A percentile compares a stretch with the other conserved stretches of the same genome.
These are phyloP conservation scores for Sinhomidia bicolor DNA, from an alignment of 2,888 invertebrate genomes.

Conservation along the genomic window DNA sequence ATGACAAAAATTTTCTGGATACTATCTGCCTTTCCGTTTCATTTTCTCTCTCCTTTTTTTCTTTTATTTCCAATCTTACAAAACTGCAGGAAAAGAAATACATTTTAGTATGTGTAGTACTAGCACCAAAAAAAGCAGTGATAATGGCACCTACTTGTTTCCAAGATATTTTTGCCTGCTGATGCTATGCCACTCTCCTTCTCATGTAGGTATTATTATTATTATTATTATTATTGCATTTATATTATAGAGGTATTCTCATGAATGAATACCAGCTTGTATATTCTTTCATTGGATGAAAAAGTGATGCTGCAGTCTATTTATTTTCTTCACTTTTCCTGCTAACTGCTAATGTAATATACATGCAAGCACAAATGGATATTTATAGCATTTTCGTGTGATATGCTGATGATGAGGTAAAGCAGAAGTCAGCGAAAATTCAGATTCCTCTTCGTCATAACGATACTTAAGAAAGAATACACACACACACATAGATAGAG, in stretches of 20 bases:
- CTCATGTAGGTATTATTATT: too few relatives aligned
- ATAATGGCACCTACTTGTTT: conserved; percentile 7
- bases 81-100: background rate
- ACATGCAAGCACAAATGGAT: conserved; percentile 44
- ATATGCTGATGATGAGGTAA: conserved; percentile 56
- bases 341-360: conserved; percentile 23
- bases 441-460: conserved; percentile 15
- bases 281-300: conserved; percentile 5
- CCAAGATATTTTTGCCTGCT: conserved; percentile 2
- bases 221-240: background rate
- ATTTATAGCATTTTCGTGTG: conserved; percentile 58
- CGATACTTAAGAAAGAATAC: background rate
- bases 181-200: background rate
- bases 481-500: too few relatives aligned
- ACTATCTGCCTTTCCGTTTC: conserved; percentile 13
- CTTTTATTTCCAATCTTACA: conserved; percentile 6
- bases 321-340: conserved; percentile 8
- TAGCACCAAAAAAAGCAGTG: background rate
- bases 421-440: conserved; percentile 57
- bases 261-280: background rate
- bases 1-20: conserved; percentile 29
- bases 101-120: background rate
- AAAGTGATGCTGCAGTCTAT: conserved; percentile 46
- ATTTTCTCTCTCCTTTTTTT: background rate
- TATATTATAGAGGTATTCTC: background rate